phyloP scores from a whole-genome alignment of 2,113 vertebrate genomes.

The Lagopus leucura region DNA sequence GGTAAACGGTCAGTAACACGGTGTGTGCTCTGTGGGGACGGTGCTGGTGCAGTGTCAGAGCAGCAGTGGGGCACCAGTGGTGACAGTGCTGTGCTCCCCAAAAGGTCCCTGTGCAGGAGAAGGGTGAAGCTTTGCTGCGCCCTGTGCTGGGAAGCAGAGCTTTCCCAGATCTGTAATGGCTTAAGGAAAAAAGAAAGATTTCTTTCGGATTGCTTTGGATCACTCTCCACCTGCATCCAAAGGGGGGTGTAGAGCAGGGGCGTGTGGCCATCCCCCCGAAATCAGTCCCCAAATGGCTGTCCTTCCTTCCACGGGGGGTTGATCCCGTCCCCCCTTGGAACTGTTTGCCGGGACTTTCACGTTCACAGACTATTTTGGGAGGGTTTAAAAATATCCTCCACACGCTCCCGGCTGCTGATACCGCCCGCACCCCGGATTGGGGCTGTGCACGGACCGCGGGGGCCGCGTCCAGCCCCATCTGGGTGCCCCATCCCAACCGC shows the following conservation, averaged over 20 bases:
- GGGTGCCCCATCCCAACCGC: conserved; percentile 29
- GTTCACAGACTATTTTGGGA: conserved; percentile 52
- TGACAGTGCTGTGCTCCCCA: fast-evolving
- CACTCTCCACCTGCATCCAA: background rate
- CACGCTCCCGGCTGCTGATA: background rate
- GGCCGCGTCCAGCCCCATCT: no score
- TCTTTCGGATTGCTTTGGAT: background rate
- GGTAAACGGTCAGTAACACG: background rate
- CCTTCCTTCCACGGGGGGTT: background rate
- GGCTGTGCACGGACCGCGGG: background rate
- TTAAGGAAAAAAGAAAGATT: background rate
- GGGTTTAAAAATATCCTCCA: conserved; percentile 55
- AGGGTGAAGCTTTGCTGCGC: background rate
- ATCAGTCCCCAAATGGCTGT: background rate
- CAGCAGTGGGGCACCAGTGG: background rate
- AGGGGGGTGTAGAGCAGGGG: background rate
- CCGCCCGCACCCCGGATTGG: background rate
- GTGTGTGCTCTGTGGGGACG: background rate
- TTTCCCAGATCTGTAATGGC: background rate
- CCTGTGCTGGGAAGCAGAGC: background rate
- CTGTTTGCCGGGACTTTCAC: background rate
- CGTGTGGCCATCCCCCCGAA: background rate
- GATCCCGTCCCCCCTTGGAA: background rate
- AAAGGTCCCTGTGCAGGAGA: background rate
- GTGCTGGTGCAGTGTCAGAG: no score